A percentile compares a stretch with the other conserved stretches of the same genome.
phyloP scores from a whole-genome alignment of 2,797 vertebrate genomes.

The Danio jaintianensis region DNA sequence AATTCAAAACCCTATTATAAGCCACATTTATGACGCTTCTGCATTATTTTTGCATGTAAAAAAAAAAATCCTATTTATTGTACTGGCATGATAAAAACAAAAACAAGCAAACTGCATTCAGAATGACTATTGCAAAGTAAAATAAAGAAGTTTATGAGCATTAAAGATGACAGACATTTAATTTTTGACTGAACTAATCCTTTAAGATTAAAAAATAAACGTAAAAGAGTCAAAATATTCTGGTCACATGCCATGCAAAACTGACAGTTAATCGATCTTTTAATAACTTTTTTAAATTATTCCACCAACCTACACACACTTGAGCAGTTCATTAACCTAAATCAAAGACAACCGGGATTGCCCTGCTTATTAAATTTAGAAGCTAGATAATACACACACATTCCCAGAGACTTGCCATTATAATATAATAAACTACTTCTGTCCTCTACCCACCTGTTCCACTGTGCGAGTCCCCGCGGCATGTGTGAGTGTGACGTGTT shows the following conservation, averaged over 20 bases:
- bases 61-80: neutral
- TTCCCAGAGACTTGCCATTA: neutral
- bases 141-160: neutral
- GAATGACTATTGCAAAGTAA: neutral
- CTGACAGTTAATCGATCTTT: neutral
- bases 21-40: neutral
- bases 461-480: neutral
- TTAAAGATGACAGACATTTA: neutral
- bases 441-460: conserved; percentile 3
- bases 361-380: conserved; percentile 26
- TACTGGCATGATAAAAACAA: neutral
- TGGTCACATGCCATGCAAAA: neutral
- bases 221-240: neutral
- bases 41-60: too few relatives aligned
- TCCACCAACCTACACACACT: neutral
- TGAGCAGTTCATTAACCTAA: conserved; percentile 17
- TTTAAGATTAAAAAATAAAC: neutral
- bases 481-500: neutral
- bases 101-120: neutral
- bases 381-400: neutral
- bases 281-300: conserved; percentile 3
- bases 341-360: conserved; percentile 12
- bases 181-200: neutral
- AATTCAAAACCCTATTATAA: neutral
- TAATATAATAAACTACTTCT: neutral